Percentiles rank a stretch among this genome's conserved stretches.
Conservation (phyloP, 2,113 vertebrate genomes). For the Craseonycteris thonglongyai region DNA sequence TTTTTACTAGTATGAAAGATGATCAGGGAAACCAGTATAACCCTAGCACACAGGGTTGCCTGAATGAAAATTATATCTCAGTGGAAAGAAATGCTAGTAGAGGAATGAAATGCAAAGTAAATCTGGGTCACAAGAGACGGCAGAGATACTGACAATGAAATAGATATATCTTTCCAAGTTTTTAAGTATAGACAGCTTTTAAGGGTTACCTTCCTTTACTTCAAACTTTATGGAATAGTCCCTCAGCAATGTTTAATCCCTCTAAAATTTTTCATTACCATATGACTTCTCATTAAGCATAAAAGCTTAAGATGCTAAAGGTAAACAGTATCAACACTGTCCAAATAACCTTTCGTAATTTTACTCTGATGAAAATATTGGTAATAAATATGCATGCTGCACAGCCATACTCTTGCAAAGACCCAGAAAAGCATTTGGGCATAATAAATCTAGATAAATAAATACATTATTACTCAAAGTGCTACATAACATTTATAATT, state of each 20-base stretch:
- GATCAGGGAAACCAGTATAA: not conserved
- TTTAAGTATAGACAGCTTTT: not conserved
- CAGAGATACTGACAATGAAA: not conserved
- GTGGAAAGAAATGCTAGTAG: not conserved
- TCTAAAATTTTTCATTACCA: not conserved
- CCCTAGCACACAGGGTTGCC: not conserved
- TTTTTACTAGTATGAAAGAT: not conserved
- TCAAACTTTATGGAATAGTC: not conserved
- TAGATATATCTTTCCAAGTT: not conserved
- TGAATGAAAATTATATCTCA: not conserved
- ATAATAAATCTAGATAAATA: not conserved
- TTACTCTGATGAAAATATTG: not conserved
- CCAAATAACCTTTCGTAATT: not conserved
- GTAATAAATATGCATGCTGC: not conserved
- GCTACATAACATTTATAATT: not conserved
- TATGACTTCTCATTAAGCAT: not conserved
- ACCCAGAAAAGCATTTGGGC: not conserved
- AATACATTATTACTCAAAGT: not conserved
- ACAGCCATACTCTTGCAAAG: not conserved
- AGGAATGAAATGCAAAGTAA: slow-evolving; percentile 11
- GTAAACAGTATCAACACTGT: not conserved
- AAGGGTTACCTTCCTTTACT: not conserved
- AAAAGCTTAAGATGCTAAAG: not conserved
- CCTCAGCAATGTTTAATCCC: not conserved
- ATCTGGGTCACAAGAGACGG: not conserved